Evolutionary conservation across 2,113 vertebrate species (phyloP), one percentile per base, ranked within the genome.

Genomic region (Menura novaehollandiae): DNA sequence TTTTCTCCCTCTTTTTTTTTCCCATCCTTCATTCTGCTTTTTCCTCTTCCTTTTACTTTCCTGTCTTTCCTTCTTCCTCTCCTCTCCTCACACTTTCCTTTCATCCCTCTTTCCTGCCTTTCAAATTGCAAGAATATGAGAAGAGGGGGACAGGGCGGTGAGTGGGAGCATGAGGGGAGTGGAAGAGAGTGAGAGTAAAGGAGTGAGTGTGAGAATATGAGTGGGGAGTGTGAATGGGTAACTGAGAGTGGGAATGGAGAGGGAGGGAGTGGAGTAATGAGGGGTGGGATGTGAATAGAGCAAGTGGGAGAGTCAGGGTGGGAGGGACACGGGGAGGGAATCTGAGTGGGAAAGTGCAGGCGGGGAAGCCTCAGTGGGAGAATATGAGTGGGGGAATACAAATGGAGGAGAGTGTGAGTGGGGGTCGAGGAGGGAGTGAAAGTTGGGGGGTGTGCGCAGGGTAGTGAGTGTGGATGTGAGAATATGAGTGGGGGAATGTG

Each of bases 141-240:
- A 26, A 56, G 16, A 39, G 23, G 47, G 23, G 47, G 30, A 56
- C 32, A 58, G 37, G 44, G 51, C 51, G 51, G 33, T 13, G 76
- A 64, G 41, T 30, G 33, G 6, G 39, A 58, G 37, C 1, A 33
- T 4, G 55, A 53, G 41, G 33, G 11, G 14, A 39, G 32, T 5
- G 55, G 8, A 9, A 1, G 32, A 8, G 22, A 3, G 26, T 1
- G 39, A 47, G 52, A 51, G 15, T 1, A 9, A 24, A n/a, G 21
- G 30, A 8, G 30, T 4, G 33, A 85, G 56, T 6, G 10, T 10
- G 30, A 47, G 24, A 13, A 46, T 27, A 21, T 15, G 46, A 53
- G 17, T 4, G 17, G 35, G 24, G 12, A 15, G 28, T 5, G 16
- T 11, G 32, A 28, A 24, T 9, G 51, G 7, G 2, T 2, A 18